Evolutionary conservation across 2,113 vertebrate genomes (phyloP), one percentile per base, ranked within the genome.

Genomic region (Podocnemis expansa): DNA sequence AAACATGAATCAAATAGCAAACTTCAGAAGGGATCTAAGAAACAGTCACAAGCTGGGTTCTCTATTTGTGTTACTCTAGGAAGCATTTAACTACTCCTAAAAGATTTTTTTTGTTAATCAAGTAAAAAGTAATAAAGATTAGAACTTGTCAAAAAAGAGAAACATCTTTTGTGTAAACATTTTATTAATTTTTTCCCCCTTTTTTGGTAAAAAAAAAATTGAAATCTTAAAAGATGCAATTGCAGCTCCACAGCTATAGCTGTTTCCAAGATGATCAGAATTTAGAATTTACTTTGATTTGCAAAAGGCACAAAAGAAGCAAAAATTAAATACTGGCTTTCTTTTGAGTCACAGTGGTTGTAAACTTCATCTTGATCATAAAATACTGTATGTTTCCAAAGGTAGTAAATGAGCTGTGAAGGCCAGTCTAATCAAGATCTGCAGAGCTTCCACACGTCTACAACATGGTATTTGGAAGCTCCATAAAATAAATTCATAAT

Each of bases 251-350:
- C 56, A 34, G 25, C 43, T 78, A 41, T 41, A 75, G 49, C 41
- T 95, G 89, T 75, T n/a, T 55, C 82, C 8, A 83, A 86, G 95
- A 89, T 52, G 67, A 88, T 80, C 86, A 87, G 41, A 83, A 88
- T 95, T 85, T 95, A 93, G 85, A 93, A 93, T 89, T 89, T 88
- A 52, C 84, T 88, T 81, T 17, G 84, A 67, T 81, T 56, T 82
- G 60, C 67, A 82, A 87, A 87, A 78, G 31, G 87, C 55, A 56
- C 80, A 85, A 56, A 91, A 45, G 70, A 82, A 79, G 73, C 54
- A 78, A 76, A 76, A 25, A 34, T 27, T 41, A 27, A 80, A 27
- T 45, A 8, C 27, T 45, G 17, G 70, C 38, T 75, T 75, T 76
- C 11, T 43, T 25, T 25, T 13, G 11, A 76, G 45, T 43, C 73